A percentile compares a stretch with the other conserved stretches of the same genome.
Evolutionary conservation across 2,888 invertebrate species (phyloP).

Genomic region (Pachydiplax longipennis): DNA sequence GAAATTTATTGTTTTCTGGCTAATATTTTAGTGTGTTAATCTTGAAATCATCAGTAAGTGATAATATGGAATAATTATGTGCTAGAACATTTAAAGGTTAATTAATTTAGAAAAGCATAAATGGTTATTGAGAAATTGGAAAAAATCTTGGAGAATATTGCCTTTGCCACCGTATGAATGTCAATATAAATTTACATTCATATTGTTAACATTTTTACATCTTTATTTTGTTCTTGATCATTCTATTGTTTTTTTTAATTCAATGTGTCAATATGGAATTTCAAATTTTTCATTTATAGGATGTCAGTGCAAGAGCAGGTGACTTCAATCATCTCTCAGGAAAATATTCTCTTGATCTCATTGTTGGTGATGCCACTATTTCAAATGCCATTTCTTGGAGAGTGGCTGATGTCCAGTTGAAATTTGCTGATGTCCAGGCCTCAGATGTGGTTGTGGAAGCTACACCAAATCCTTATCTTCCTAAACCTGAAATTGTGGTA

Average conservation of each 20-base stretch:
- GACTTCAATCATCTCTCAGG: conserved; percentile 82
- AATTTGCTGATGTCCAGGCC: conserved; percentile 67
- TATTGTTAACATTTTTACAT: no score
- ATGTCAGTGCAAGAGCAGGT: conserved; percentile 78
- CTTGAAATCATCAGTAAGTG: no score
- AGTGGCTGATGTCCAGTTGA: conserved; percentile 79
- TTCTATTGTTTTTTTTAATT: background rate
- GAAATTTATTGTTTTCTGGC: no score
- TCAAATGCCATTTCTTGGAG: conserved; percentile 90
- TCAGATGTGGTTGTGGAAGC: conserved; percentile 54
- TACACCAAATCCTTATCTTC: conserved; percentile 59
- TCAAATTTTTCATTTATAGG: conserved; percentile 63
- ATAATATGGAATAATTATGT: no score
- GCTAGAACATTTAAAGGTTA: no score
- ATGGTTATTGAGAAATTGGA: no score
- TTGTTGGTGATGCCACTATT: conserved; percentile 90
- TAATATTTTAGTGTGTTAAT: no score
- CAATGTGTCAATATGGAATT: background rate
- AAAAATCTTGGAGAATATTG: no score
- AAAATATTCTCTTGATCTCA: conserved; percentile 79
- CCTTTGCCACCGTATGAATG: no score
- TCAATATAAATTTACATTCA: no score
- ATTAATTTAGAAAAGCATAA: no score
- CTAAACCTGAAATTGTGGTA: conserved; percentile 70
- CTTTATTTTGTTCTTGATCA: no score